Conservation (phyloP, 2,888 invertebrate species). For the Petrolisthes manimaculis region DNA sequence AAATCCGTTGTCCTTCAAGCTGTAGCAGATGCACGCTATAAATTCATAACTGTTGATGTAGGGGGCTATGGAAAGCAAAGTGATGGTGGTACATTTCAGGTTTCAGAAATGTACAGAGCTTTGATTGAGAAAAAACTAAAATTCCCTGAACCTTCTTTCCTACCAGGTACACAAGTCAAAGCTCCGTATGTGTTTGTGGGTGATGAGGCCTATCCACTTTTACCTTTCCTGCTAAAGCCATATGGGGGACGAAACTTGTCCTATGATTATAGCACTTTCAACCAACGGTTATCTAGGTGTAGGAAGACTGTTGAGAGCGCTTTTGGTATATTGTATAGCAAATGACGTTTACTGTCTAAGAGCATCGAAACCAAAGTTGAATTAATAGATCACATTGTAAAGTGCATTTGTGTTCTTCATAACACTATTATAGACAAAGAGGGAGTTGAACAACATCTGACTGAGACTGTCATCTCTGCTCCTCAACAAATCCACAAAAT, state of each 20-base stretch:
- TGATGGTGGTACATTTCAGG: too few species aligned
- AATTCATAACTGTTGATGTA: too few species aligned
- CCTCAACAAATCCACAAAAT: neutral
- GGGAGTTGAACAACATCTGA: neutral
- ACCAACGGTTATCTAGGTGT: neutral
- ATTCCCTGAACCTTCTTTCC: constrained; percentile 27
- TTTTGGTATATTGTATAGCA: too few species aligned
- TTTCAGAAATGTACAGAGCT: too few species aligned
- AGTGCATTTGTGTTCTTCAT: neutral
- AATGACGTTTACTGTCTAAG: neutral
- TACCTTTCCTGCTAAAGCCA: constrained; percentile 33
- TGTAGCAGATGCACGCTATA: constrained; percentile 57
- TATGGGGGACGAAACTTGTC: constrained; percentile 31
- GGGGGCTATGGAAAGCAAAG: too few species aligned
- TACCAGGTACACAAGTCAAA: constrained; percentile 35
- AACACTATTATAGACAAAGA: neutral
- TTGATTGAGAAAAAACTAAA: too few species aligned
- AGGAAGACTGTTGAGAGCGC: neutral
- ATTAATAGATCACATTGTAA: too few species aligned
- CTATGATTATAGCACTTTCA: constrained; percentile 12
- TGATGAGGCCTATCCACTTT: constrained; percentile 38
- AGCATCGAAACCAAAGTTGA: neutral
- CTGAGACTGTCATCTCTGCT: neutral
- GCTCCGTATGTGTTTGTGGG: constrained; percentile 30
- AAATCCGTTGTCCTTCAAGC: constrained; percentile 56